Percentiles rank a stretch among this genome's conserved stretches.
Conservation (phyloP, 2,797 vertebrate species). For the Enteromius mattozi region DNA sequence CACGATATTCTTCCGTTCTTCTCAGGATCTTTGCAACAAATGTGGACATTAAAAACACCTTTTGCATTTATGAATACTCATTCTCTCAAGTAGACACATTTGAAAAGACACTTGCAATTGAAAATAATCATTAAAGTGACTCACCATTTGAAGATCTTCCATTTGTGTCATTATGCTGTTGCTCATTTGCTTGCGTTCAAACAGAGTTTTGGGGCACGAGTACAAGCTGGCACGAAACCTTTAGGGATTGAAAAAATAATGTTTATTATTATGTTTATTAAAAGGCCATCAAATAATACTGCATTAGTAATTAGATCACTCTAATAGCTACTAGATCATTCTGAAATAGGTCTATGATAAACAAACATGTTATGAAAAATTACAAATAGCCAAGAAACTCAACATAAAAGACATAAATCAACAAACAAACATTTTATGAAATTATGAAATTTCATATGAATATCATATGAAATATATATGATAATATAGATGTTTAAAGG, state of each 20-base stretch:
- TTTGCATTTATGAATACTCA: background rate
- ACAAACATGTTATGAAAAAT: background rate
- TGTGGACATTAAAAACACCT: background rate
- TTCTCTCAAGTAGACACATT: too few relatives aligned
- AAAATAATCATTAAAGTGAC: background rate
- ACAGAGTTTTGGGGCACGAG: constrained; percentile 59
- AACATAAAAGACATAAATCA: background rate
- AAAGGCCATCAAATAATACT: background rate
- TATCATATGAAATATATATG: background rate
- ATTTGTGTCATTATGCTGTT: constrained; percentile 53
- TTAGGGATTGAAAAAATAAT: background rate
- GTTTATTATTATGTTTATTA: background rate
- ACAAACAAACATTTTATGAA: background rate
- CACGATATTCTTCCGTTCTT: constrained; percentile 64
- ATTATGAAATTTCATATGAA: background rate
- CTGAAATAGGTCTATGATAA: background rate
- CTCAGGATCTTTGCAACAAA: constrained; percentile 58
- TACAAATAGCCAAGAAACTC: background rate
- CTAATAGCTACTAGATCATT: background rate
- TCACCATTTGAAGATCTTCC: constrained; percentile 61
- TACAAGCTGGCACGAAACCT: constrained; percentile 67
- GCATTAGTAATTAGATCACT: background rate
- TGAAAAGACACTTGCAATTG: background rate
- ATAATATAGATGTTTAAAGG: too few relatives aligned
- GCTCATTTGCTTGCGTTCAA: constrained; percentile 61